Evolutionary conservation across 2,797 vertebrate species (phyloP).

Genomic region (Bryconaethiops microstoma): DNA sequence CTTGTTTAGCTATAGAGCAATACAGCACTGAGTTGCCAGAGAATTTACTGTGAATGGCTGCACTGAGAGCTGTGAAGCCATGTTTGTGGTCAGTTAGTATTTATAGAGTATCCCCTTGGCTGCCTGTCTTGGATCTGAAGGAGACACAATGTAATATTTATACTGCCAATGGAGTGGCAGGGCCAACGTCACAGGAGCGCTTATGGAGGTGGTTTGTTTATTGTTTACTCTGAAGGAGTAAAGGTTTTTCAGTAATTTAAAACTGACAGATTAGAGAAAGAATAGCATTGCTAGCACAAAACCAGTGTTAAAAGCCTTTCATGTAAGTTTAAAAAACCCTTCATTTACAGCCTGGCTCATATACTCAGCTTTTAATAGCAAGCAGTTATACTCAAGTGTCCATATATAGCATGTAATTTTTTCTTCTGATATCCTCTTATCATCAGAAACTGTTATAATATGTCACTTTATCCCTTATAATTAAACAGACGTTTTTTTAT

Average conservation of each 20-base stretch:
- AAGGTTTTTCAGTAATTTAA: slow-evolving; percentile 56
- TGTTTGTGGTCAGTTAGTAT: slow-evolving; percentile 73
- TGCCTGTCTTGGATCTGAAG: slow-evolving; percentile 73
- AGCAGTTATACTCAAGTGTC: no score
- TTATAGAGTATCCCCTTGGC: slow-evolving; percentile 77
- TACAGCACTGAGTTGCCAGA: slow-evolving; percentile 33
- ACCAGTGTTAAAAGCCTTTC: neutral
- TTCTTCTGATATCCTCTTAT: no score
- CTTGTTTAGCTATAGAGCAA: neutral
- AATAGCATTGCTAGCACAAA: slow-evolving; percentile 23
- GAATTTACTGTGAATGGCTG: slow-evolving; percentile 56
- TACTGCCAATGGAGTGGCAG: slow-evolving; percentile 64
- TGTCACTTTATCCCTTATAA: no score
- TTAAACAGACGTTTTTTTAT: no score
- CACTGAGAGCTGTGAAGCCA: slow-evolving; percentile 69
- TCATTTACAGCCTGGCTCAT: slow-evolving; percentile 35
- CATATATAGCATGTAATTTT: no score
- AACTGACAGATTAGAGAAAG: slow-evolving; percentile 48
- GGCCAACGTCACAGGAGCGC: slow-evolving; percentile 52
- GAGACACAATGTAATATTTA: slow-evolving; percentile 75
- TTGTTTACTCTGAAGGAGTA: slow-evolving; percentile 50
- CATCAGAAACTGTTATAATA: no score
- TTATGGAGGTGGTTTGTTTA: slow-evolving; percentile 61
- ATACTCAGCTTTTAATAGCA: slow-evolving; percentile 1
- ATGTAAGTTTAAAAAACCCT: slow-evolving; percentile 32